Evolutionary conservation across 2,888 invertebrate species (phyloP).

Genomic region (Cosmia trapezina): DNA sequence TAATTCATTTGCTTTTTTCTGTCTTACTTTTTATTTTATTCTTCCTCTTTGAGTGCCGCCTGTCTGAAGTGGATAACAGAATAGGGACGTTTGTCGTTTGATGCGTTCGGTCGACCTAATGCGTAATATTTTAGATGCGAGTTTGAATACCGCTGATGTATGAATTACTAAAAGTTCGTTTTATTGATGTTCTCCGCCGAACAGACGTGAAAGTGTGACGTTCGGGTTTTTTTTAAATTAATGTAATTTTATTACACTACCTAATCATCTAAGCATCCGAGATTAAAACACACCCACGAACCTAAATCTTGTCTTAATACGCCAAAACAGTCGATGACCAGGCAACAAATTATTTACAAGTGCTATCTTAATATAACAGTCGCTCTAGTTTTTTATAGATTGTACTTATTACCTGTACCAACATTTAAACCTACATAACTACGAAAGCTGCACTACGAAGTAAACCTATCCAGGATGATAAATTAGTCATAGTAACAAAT

Average conservation of each 20-base stretch:
- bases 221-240: slow-evolving; percentile 43
- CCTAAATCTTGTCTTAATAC: neutral
- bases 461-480: neutral
- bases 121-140: slow-evolving; percentile 67
- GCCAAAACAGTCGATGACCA: neutral
- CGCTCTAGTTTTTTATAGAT: neutral
- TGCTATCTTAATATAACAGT: neutral
- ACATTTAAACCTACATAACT: neutral
- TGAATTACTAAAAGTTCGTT: slow-evolving; percentile 75
- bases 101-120: slow-evolving; percentile 69
- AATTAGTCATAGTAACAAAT: neutral
- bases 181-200: slow-evolving; percentile 69
- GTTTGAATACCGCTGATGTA: slow-evolving; percentile 73
- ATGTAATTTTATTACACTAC: slow-evolving; percentile 59
- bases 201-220: slow-evolving; percentile 59
- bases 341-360: slow-evolving; percentile 1
- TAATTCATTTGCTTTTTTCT: slow-evolving; percentile 89
- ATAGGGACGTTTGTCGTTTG: slow-evolving; percentile 75
- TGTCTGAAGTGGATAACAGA: slow-evolving; percentile 85
- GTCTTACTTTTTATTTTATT: slow-evolving; percentile 83
- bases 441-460: neutral
- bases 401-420: neutral
- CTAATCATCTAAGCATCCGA: slow-evolving; percentile 33
- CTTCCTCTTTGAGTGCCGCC: slow-evolving; percentile 86
- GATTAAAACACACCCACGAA: slow-evolving; percentile 43